phyloP scores from a whole-genome alignment of 2,888 invertebrate species.

The Amitus sp. region DNA sequence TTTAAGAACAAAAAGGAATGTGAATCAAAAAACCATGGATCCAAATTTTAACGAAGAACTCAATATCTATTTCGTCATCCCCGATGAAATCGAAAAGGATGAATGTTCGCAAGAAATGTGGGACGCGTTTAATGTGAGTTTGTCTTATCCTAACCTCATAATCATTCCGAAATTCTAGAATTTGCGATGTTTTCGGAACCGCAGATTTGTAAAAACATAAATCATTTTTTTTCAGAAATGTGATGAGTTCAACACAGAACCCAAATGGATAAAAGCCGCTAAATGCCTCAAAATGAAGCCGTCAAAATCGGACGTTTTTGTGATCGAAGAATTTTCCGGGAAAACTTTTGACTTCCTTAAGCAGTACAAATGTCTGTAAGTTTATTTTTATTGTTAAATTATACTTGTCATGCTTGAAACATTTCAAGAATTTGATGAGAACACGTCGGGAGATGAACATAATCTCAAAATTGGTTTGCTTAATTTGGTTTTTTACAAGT shows the following conservation, averaged over 20 bases:
- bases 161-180: not conserved
- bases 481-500: no score
- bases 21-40: constrained; percentile 25
- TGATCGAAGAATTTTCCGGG: constrained; percentile 83
- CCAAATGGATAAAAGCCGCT: constrained; percentile 74
- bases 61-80: constrained; percentile 68
- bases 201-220: not conserved
- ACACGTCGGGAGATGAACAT: no score
- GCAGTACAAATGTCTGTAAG: constrained; percentile 77
- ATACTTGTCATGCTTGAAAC: no score
- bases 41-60: constrained; percentile 39
- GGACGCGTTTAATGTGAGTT: constrained; percentile 71
- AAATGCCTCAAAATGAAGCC: constrained; percentile 70
- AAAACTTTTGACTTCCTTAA: constrained; percentile 74
- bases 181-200: not conserved
- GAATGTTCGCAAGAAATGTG: constrained; percentile 73
- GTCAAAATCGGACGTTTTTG: constrained; percentile 78
- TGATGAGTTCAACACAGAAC: constrained; percentile 71
- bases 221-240: constrained; percentile 66
- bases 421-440: no score
- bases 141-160: not conserved
- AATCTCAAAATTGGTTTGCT: no score
- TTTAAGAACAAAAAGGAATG: no score
- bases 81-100: constrained; percentile 66
- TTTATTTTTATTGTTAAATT: constrained; percentile 46